Conservation (phyloP, 2,113 vertebrate species). For the Perognathus longimembris region DNA sequence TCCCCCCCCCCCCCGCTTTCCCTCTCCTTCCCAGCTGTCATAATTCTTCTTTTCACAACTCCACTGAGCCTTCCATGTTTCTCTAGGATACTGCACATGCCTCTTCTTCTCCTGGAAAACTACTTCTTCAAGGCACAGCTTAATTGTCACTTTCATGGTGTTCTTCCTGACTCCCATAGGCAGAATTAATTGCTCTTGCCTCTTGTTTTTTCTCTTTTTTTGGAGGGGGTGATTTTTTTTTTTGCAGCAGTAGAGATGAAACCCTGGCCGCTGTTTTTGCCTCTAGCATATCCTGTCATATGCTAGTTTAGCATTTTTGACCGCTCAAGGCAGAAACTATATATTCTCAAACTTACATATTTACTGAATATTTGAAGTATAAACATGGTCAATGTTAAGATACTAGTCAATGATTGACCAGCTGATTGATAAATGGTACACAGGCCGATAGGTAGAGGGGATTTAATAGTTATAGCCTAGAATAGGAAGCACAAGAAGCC, state of each 20-base stretch:
- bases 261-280: constrained; percentile 48
- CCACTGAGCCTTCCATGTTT: background rate
- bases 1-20: background rate
- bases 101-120: constrained; percentile 61
- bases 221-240: background rate
- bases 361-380: constrained; percentile 36
- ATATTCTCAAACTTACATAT: constrained; percentile 38
- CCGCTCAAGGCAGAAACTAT: constrained; percentile 38
- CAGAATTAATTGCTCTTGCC: constrained; percentile 62
- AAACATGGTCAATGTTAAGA: constrained; percentile 16
- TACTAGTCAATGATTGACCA: background rate
- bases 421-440: background rate
- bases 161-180: constrained; percentile 65
- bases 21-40: constrained; percentile 3
- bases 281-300: constrained; percentile 27
- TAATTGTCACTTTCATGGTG: constrained; percentile 63
- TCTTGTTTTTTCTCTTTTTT: background rate
- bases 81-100: constrained; percentile 23
- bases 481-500: constrained; percentile 25
- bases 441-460: background rate
- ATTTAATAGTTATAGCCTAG: background rate
- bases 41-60: constrained; percentile 38
- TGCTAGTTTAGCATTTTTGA: constrained; percentile 48
- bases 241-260: background rate
- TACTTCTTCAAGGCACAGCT: constrained; percentile 36